Evolutionary conservation across 2,888 invertebrate species (phyloP).

Genomic region (Heteromurus nitidus): DNA sequence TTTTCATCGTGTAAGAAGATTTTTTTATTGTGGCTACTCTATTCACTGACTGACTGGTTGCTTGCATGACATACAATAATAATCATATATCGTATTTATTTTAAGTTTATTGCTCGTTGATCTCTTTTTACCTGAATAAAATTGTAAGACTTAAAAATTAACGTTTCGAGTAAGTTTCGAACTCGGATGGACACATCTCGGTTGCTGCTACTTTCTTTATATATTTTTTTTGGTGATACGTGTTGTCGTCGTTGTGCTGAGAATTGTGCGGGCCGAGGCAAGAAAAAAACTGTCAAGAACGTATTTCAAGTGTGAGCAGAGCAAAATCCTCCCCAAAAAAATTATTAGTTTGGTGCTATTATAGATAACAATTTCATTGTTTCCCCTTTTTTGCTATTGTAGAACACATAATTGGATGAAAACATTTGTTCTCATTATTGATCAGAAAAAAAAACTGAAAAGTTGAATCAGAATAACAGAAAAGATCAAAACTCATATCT

Average conservation of each 20-base stretch:
- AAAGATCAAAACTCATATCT: no score
- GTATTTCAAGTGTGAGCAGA: conserved; percentile 11
- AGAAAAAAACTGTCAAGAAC: conserved; percentile 27
- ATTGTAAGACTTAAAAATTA: not conserved
- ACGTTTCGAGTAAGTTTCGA: conserved; percentile 22
- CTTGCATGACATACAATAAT: not conserved
- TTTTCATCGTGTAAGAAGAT: not conserved
- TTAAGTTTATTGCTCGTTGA: no score
- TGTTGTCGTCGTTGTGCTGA: conserved; percentile 20
- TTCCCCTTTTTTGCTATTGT: conserved; percentile 6
- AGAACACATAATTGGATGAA: conserved; percentile 50
- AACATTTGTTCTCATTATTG: no score
- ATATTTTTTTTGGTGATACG: not conserved
- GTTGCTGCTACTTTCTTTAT: conserved; percentile 21
- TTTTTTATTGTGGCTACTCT: not conserved
- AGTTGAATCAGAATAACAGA: no score
- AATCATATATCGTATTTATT: no score
- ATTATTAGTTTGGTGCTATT: not conserved
- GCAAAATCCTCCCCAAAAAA: conserved; percentile 17
- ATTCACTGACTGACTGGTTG: not conserved
- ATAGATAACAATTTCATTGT: not conserved
- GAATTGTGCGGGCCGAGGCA: conserved; percentile 15
- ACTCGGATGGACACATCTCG: conserved; percentile 32
- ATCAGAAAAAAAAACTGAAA: no score
- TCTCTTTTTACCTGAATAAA: no score